Evolutionary conservation across 1,140 invertebrate species (phyloP).

Genomic region (Bradysia coprophila): DNA sequence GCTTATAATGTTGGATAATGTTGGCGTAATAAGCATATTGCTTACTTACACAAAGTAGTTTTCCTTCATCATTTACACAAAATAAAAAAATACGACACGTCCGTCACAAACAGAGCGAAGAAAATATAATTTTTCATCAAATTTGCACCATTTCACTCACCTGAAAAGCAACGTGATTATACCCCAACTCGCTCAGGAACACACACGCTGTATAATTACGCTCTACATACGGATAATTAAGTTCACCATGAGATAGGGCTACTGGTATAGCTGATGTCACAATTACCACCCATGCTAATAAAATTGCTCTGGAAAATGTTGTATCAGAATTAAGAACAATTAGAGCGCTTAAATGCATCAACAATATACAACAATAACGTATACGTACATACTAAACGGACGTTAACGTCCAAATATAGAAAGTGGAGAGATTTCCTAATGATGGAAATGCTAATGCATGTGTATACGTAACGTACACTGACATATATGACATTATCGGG

Average conservation of each 20-base stretch:
- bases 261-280: constrained; percentile 55
- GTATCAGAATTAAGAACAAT: too few species aligned
- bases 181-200: constrained; percentile 41
- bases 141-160: constrained; percentile 7
- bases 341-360: too few species aligned
- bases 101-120: too few species aligned
- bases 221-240: constrained; percentile 38
- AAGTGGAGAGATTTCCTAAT: too few species aligned
- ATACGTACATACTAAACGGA: too few species aligned
- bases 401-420: too few species aligned
- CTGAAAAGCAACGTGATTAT: constrained; percentile 53
- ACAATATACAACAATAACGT: too few species aligned
- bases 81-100: too few species aligned
- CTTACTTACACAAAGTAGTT: neutral
- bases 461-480: too few species aligned
- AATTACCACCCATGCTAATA: constrained; percentile 64
- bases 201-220: constrained; percentile 42
- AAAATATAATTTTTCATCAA: neutral
- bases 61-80: neutral
- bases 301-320: constrained; percentile 42
- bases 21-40: neutral
- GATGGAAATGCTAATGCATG: too few species aligned
- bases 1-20: neutral
- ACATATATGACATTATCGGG: too few species aligned
- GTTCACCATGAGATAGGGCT: constrained; percentile 59